Base-by-base conservation (phyloP, 2,113 vertebrate genomes). In the Ptilonorhynchus violaceus region DNA sequence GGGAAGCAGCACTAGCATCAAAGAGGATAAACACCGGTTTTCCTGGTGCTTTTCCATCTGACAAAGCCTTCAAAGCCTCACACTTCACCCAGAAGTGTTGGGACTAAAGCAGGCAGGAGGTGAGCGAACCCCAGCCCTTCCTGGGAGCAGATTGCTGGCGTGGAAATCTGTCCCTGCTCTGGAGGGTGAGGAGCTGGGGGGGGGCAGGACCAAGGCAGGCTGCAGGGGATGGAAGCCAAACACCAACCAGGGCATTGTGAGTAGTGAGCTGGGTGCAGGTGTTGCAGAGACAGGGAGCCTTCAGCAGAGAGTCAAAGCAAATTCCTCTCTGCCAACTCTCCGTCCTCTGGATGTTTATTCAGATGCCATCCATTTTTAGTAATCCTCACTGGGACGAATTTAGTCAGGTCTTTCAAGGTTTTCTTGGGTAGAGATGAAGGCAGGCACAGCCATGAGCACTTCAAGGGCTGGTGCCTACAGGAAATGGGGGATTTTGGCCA, bases 21-120 rank as follows among this genome's bases (percentile, higher is more conserved):
- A 63, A 84, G 68, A 89, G 89, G 64, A 81, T 74, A 42, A 89
- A 33, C 10, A 7, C 39, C 72, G 50, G 0, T 79, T 78, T 85
- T 96, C 90, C 90, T 70, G 78, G 68, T 76, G 84, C 62, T 95
- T 95, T 80, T 60, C 91, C 91, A 87, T 93, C 93, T 94, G 95
- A 89, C 80, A 95, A 46, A 94, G 39, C 75, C 46, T 76, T 58
- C n/a, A 5, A 30, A 84, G 39, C 68, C 94, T 96, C 89, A 44
- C 80, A 52, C 68, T 76, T 89, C 56, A n/a, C 37, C 20, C 44
- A 81, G 66, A 70, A 87, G 81, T 4, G 2, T 85, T 70, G 33
- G n/a, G 85, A 47, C 11, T 59, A 58, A 19, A 3, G 1, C 47
- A 59, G 30, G 56, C 56, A 50, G 60, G 44, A 55, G 82, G 25